These are phyloP conservation scores for Tipula vernalis DNA, from an alignment of 2,888 invertebrate species.

Conservation along the genomic window DNA sequence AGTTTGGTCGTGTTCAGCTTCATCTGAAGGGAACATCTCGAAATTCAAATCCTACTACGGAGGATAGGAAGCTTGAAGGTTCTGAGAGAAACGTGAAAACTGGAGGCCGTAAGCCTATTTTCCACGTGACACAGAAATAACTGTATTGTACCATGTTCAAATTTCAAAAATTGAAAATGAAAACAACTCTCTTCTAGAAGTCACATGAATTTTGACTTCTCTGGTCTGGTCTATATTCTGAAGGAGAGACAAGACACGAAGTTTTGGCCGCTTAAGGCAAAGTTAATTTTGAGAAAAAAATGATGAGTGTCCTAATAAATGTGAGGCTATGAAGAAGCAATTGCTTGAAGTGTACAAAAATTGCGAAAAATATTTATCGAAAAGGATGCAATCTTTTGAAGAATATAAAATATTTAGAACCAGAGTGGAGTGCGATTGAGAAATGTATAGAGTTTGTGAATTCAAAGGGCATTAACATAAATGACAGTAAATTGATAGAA, in stretches of 20 bases:
- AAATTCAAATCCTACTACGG: too few relatives aligned
- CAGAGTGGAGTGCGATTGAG: not conserved
- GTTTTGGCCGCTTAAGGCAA: not conserved
- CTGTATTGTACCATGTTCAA: not conserved
- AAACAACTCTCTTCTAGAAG: too few relatives aligned
- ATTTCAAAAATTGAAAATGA: not conserved
- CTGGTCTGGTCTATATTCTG: too few relatives aligned
- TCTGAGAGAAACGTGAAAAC: too few relatives aligned
- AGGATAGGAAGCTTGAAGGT: too few relatives aligned
- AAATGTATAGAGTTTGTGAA: not conserved
- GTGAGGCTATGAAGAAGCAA: not conserved
- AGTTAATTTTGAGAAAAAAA: not conserved
- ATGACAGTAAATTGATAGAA: not conserved
- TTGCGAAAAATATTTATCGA: not conserved
- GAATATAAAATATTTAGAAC: not conserved
- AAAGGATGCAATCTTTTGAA: not conserved
- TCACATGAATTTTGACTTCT: too few relatives aligned
- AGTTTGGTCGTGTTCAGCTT: too few relatives aligned
- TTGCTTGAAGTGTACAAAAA: not conserved
- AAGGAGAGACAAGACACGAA: not conserved
- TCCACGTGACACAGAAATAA: too few relatives aligned
- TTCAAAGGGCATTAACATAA: not conserved
- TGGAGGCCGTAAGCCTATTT: too few relatives aligned
- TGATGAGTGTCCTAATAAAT: not conserved
- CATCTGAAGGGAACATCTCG: too few relatives aligned